phyloP scores from a whole-genome alignment of 2,888 invertebrate species.

The Rhaphigaster nebulosa region DNA sequence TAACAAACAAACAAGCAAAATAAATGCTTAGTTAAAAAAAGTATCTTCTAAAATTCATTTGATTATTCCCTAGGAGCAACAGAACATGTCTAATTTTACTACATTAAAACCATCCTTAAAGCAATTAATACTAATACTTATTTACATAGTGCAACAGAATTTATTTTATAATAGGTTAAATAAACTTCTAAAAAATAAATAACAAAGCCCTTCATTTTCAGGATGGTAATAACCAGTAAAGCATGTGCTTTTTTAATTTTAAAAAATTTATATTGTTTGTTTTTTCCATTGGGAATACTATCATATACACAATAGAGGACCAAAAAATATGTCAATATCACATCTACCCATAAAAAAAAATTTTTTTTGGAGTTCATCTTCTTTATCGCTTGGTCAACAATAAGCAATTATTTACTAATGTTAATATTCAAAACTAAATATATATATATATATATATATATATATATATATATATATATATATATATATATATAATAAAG shows the following conservation, averaged over 20 bases:
- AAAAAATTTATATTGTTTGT: slow-evolving; percentile 9
- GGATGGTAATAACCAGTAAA: slow-evolving; percentile 60
- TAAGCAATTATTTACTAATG: slow-evolving; percentile 62
- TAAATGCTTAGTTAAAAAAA: slow-evolving; percentile 54
- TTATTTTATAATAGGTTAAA: slow-evolving; percentile 55
- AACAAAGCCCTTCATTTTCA: slow-evolving; percentile 57
- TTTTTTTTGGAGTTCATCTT: slow-evolving; percentile 60
- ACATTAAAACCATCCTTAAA: slow-evolving; percentile 59
- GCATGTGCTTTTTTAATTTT: slow-evolving; percentile 52
- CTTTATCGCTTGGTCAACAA: slow-evolving; percentile 63
- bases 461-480: slow-evolving; percentile 58
- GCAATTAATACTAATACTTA: slow-evolving; percentile 55
- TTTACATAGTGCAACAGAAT: slow-evolving; percentile 59
- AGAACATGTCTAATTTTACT: slow-evolving; percentile 51
- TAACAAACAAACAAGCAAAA: slow-evolving; percentile 57
- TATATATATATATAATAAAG: slow-evolving; percentile 56
- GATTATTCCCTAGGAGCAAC: slow-evolving; percentile 56
- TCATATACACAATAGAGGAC: slow-evolving; percentile 47
- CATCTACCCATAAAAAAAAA: slow-evolving; percentile 42
- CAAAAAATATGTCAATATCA: slow-evolving; percentile 43
- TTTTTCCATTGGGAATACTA: slow-evolving; percentile 55
- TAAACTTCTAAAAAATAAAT: slow-evolving; percentile 61
- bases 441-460: slow-evolving; percentile 62
- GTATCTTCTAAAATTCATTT: slow-evolving; percentile 51
- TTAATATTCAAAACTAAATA: slow-evolving; percentile 64